Evolutionary conservation across 2,113 vertebrate species (phyloP).

Genomic region (Diphyllodes magnificus): DNA sequence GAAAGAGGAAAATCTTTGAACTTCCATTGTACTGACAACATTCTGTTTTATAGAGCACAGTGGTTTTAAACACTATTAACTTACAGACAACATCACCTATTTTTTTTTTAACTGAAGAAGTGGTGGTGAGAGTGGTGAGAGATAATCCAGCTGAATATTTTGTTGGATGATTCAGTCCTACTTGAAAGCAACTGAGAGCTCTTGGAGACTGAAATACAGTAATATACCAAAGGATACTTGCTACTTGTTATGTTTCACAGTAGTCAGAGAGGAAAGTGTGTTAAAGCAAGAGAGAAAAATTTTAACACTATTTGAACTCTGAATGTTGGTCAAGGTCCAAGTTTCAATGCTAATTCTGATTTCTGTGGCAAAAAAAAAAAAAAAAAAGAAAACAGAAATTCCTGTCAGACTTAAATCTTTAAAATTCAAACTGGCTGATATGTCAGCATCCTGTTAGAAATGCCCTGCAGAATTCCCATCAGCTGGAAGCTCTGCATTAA

Average conservation of each 20-base stretch:
- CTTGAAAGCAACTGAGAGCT: constrained; percentile 14
- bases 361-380: not conserved
- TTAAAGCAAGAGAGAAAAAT: not conserved
- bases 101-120: not conserved
- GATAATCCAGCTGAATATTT: not conserved
- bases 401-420: not conserved
- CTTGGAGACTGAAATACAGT: not conserved
- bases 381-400: not conserved
- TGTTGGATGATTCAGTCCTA: constrained; percentile 18
- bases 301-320: not conserved
- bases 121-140: not conserved
- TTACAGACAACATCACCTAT: not conserved
- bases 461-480: not conserved
- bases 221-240: not conserved
- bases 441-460: not conserved
- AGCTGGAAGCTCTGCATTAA: not conserved
- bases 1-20: constrained; percentile 12
- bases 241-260: not conserved
- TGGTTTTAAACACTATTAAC: constrained; percentile 13
- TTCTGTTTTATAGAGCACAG: not conserved
- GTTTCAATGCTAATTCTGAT: not conserved
- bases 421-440: not conserved
- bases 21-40: not conserved
- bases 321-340: not conserved
- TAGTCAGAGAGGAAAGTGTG: not conserved